These are phyloP conservation scores for Ianthella basta DNA, from an alignment of 37 sponge, comb jelly and placozoan genomes.

Conservation along the genomic window DNA sequence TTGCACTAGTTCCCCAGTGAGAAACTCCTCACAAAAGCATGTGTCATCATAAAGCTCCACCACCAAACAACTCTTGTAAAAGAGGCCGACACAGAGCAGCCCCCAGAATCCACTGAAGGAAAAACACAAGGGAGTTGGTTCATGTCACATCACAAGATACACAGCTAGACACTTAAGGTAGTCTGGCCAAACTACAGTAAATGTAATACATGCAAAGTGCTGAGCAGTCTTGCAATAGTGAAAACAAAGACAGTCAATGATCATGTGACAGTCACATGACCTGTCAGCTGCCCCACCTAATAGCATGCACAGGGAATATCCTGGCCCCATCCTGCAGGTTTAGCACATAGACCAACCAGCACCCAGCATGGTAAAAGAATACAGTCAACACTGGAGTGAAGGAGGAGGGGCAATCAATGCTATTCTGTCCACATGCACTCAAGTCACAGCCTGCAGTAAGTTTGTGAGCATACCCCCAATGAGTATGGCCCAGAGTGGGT, in stretches of 20 bases:
- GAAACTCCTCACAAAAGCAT: conserved; percentile 64
- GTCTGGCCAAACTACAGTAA: too few species aligned
- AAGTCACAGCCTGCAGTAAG: background rate
- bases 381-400: conserved; percentile 48
- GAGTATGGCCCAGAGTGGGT: conserved; percentile 60
- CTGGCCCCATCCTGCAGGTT: conserved; percentile 82
- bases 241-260: too few species aligned
- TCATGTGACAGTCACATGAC: too few species aligned
- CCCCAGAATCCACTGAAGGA: conserved; percentile 85
- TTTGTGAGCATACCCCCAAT: conserved; percentile 77
- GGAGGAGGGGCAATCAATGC: too few species aligned
- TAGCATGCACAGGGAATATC: conserved; percentile 86
- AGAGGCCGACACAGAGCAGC: conserved; percentile 77
- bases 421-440: background rate
- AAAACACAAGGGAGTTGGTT: too few species aligned
- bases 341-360: conserved; percentile 52
- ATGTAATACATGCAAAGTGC: too few species aligned
- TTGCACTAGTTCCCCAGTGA: background rate
- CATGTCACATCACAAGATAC: too few species aligned
- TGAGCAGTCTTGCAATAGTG: too few species aligned
- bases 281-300: conserved; percentile 48
- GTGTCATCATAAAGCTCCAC: conserved; percentile 63
- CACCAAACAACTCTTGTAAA: conserved; percentile 53
- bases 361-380: conserved; percentile 74
- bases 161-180: too few species aligned